A percentile compares a stretch with the other conserved stretches of the same genome.
Evolutionary conservation across 2,797 vertebrate species (phyloP).

Genomic region (Sebastolobus alascanus): DNA sequence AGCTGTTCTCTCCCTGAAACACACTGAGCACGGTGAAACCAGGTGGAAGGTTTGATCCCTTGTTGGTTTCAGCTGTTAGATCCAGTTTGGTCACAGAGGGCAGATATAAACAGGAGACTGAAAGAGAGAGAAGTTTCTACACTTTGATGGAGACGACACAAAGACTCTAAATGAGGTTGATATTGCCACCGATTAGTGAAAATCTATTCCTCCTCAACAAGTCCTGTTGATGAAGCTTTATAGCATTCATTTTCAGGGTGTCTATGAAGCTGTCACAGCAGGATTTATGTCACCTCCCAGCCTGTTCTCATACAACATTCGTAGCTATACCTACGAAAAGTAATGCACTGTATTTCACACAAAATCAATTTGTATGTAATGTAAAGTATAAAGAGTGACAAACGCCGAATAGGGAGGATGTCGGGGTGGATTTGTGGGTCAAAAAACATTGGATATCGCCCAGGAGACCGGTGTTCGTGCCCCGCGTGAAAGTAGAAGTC

Average conservation of each 20-base stretch:
- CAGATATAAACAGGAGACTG: not conserved
- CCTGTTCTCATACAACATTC: not conserved
- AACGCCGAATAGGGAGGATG: rapidly evolving
- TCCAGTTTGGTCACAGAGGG: not conserved
- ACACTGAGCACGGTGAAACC: constrained; percentile 5
- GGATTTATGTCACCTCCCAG: not conserved
- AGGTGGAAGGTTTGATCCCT: not conserved
- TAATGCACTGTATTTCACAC: not conserved
- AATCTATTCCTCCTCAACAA: not conserved
- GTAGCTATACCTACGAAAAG: not conserved
- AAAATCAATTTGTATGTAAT: not conserved
- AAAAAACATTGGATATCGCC: not conserved
- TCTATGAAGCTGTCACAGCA: not conserved
- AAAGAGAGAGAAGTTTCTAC: constrained; percentile 5
- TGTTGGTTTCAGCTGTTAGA: constrained; percentile 9
- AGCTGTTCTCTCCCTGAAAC: constrained; percentile 31
- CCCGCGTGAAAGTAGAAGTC: rapidly evolving
- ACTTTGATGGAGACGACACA: not conserved
- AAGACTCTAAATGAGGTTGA: not conserved
- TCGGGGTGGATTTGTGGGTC: no score
- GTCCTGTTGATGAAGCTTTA: not conserved
- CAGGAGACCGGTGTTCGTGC: not conserved
- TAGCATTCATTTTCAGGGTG: not conserved
- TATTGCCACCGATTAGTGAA: not conserved
- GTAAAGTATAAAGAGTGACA: not conserved